These are phyloP conservation scores for Chloropsis cyanopogon DNA, from an alignment of 2,113 vertebrate genomes.

Conservation along the genomic window DNA sequence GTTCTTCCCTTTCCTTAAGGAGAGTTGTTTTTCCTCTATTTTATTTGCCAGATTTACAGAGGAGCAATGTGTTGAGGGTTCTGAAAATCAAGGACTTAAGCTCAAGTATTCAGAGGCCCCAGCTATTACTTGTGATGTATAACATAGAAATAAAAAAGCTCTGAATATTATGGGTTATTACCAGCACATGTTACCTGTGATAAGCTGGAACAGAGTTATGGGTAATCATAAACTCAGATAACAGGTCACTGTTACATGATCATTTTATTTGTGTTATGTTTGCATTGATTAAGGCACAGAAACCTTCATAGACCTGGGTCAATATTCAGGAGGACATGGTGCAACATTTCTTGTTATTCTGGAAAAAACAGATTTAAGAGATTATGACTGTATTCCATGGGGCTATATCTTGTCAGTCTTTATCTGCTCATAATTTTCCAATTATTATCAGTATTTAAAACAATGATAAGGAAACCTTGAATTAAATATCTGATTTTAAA, in stretches of 20 bases:
- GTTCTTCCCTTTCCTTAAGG: not conserved
- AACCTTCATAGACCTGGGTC: not conserved
- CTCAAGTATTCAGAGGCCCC: not conserved
- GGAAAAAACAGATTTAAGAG: not conserved
- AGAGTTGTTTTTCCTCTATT: not conserved
- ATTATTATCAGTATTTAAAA: not conserved
- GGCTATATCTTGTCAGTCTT: not conserved
- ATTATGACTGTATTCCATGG: not conserved
- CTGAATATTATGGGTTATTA: not conserved
- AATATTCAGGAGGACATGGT: not conserved
- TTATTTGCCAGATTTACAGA: not conserved
- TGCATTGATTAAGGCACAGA: not conserved
- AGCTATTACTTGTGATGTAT: not conserved
- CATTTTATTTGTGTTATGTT: not conserved
- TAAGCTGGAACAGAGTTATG: not conserved
- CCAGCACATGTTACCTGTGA: not conserved
- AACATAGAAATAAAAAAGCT: not conserved
- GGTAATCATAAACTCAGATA: not conserved
- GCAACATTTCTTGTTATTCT: not conserved
- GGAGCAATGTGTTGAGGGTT: not conserved
- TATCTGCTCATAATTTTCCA: not conserved
- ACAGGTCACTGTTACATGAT: not conserved
- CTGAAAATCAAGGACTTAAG: not conserved
- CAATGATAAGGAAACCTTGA: not conserved
- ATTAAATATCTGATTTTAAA: not conserved